Conservation (phyloP, 2,113 vertebrate genomes). For the Tragelaphus imberbis region DNA sequence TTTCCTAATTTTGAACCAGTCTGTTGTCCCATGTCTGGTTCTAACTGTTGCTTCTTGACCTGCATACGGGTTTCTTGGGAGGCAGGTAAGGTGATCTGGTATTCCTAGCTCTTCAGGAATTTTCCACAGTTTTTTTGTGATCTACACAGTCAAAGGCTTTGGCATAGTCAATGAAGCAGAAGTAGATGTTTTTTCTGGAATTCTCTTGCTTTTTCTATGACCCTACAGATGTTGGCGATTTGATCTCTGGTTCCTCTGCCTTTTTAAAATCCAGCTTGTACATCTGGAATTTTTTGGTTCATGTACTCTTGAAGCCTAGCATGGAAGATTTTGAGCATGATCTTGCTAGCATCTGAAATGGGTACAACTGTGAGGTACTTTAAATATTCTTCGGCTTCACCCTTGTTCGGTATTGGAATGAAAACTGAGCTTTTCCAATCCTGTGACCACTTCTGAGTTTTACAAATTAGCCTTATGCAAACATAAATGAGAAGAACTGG, state of each 20-base stretch:
- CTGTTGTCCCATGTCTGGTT: neutral
- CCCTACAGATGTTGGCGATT: neutral
- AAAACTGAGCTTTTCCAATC: neutral
- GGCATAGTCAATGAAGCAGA: neutral
- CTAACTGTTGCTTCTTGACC: neutral
- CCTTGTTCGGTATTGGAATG: neutral
- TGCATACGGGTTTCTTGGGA: fast-evolving
- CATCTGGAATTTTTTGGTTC: neutral
- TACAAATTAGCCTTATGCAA: neutral
- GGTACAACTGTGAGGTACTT: neutral
- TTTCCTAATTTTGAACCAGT: neutral
- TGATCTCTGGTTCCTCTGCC: neutral
- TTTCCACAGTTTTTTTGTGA: neutral
- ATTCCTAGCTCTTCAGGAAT: neutral
- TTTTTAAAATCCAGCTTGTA: neutral
- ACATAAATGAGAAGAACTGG: neutral
- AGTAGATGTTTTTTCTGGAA: neutral
- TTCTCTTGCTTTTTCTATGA: neutral
- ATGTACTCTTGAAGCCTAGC: neutral
- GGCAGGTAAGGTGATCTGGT: neutral
- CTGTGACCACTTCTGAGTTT: neutral
- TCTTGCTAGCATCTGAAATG: neutral
- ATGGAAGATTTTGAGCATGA: neutral
- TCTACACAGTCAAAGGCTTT: neutral
- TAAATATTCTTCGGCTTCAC: neutral